Percentiles rank a stretch among this genome's conserved stretches.
Evolutionary conservation across 2,113 vertebrate species (phyloP).

Genomic region (Poecile atricapillus): DNA sequence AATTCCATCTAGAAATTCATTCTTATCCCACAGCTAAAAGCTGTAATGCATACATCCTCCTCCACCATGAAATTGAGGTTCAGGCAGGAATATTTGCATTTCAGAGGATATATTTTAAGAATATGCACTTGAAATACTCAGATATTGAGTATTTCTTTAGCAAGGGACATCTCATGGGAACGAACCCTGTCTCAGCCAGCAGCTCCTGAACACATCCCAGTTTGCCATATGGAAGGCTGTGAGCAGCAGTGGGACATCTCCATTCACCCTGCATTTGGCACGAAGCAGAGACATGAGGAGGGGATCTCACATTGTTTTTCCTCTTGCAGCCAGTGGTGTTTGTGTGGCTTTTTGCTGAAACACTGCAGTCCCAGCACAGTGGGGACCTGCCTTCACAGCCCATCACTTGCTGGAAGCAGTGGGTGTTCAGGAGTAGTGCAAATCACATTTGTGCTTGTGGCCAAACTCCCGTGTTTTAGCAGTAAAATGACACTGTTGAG

Average conservation of each 20-base stretch:
- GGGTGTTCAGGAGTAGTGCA: neutral
- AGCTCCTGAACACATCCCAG: neutral
- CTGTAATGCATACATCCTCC: neutral
- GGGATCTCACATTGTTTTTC: neutral
- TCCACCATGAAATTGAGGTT: neutral
- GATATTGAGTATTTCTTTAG: neutral
- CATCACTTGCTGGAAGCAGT: neutral
- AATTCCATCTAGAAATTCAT: neutral
- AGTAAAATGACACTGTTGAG: neutral
- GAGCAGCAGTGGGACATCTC: neutral
- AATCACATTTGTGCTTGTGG: neutral
- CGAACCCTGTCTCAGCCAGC: neutral
- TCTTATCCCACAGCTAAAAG: neutral
- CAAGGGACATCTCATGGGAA: neutral
- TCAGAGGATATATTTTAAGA: neutral
- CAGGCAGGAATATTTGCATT: neutral
- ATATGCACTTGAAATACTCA: neutral
- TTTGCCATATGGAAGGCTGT: neutral
- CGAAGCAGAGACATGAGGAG: neutral
- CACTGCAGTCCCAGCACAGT: neutral
- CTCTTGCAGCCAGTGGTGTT: neutral
- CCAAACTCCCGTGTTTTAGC: neutral
- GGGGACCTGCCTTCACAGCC: neutral
- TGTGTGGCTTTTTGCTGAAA: neutral
- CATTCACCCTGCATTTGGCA: neutral